Percentiles rank a stretch among this genome's conserved stretches.
These are phyloP conservation scores for Sussaba pulchella DNA, from an alignment of 2,888 invertebrate species.

Conservation along the genomic window DNA sequence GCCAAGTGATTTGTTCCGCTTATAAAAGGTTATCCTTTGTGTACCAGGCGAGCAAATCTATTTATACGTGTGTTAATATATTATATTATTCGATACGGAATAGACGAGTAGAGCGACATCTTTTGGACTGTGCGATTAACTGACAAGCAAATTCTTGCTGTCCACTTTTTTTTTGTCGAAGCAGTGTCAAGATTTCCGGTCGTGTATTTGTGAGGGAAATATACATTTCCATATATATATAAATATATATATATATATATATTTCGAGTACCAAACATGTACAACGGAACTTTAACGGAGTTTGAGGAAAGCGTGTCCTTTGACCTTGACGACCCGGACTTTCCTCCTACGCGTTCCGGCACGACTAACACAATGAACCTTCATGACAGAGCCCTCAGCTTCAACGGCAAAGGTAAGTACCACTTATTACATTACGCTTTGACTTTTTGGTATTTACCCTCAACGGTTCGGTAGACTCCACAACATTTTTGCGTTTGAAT, in stretches of 20 bases:
- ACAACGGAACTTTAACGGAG: conserved; percentile 78
- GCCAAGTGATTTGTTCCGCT: too few relatives aligned
- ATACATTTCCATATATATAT: too few relatives aligned
- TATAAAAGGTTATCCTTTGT: too few relatives aligned
- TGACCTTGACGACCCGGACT: conserved; percentile 82
- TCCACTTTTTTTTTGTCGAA: neutral
- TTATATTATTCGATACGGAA: neutral
- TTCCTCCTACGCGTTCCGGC: conserved; percentile 74
- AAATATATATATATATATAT: neutral
- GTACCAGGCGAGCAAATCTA: neutral
- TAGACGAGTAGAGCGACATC: neutral
- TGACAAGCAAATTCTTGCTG: neutral
- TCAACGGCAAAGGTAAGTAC: conserved; percentile 51
- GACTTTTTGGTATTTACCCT: neutral
- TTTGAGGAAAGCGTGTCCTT: conserved; percentile 82
- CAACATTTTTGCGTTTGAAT: too few relatives aligned
- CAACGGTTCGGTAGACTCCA: too few relatives aligned
- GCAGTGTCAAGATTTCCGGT: neutral
- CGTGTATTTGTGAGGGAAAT: neutral
- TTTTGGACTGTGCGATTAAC: neutral
- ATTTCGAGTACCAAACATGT: conserved; percentile 44
- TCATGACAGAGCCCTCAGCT: conserved; percentile 44
- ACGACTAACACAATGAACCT: conserved; percentile 34
- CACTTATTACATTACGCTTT: neutral
- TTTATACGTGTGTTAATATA: neutral